These are phyloP conservation scores for Tragulus kanchil DNA, from an alignment of 2,113 vertebrate genomes.

Conservation along the genomic window DNA sequence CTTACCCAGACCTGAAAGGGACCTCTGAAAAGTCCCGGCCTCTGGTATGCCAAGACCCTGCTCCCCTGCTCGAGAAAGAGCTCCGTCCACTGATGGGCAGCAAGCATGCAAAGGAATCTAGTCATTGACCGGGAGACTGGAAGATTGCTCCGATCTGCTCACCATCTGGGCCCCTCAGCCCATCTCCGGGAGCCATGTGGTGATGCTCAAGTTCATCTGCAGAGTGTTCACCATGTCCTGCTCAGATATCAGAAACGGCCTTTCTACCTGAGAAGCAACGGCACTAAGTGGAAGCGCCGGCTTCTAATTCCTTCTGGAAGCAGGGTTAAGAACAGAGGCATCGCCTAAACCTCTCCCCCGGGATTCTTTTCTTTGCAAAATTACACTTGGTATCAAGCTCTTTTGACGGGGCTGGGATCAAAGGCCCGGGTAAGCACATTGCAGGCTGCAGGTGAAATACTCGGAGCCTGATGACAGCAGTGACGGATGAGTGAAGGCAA, in stretches of 20 bases:
- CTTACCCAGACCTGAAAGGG: background rate
- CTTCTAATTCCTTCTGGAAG: conserved; percentile 38
- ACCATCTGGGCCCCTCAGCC: background rate
- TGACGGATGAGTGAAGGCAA: conserved; percentile 50
- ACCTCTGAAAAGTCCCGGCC: fast-evolving
- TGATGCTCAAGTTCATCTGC: background rate
- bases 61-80: background rate
- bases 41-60: fast-evolving
- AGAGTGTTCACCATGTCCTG: fast-evolving
- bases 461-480: background rate
- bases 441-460: background rate
- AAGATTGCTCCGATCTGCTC: conserved; percentile 37
- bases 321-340: conserved; percentile 46
- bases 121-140: background rate
- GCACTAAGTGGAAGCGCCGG: conserved; percentile 7
- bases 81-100: background rate
- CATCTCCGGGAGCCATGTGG: background rate
- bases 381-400: background rate
- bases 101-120: background rate
- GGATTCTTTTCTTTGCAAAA: conserved; percentile 51
- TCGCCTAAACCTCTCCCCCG: background rate
- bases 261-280: background rate
- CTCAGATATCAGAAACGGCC: background rate
- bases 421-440: background rate
- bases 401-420: conserved; percentile 6